phyloP scores from a whole-genome alignment of 2,113 vertebrate genomes.

The Gorsachius goisagi region DNA sequence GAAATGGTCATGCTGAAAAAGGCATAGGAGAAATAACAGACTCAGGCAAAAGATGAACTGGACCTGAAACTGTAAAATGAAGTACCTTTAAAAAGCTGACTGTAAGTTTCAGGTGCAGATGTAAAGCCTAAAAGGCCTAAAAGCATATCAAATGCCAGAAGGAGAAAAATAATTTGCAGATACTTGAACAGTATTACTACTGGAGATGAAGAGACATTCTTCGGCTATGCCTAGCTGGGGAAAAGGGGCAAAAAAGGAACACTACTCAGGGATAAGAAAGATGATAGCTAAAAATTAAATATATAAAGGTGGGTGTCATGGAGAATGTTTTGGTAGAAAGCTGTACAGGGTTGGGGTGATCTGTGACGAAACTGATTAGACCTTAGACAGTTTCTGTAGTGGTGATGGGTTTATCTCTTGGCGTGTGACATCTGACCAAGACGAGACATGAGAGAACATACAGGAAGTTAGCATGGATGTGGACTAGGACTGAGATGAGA shows the following conservation, averaged over 20 bases:
- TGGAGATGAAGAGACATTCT: background rate
- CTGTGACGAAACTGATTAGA: background rate
- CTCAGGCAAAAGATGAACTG: background rate
- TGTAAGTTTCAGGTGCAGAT: background rate
- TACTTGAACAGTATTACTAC: background rate
- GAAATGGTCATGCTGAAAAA: background rate
- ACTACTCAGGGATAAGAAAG: background rate
- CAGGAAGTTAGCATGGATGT: background rate
- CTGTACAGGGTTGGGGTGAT: background rate
- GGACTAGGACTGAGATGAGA: background rate
- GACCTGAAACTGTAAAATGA: background rate
- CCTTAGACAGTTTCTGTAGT: background rate
- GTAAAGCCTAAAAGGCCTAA: background rate
- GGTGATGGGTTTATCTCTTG: background rate
- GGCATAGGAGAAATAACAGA: background rate
- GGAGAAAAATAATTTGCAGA: background rate
- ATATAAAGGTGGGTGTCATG: background rate
- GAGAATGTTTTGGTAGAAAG: background rate
- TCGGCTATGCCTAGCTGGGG: background rate
- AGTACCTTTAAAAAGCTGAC: background rate
- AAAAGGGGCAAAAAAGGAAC: background rate
- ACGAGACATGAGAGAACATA: background rate
- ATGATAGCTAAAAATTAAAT: background rate
- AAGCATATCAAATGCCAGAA: background rate
- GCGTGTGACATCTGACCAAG: background rate